These are phyloP conservation scores for Macrosteles quadrilineatus DNA, from an alignment of 1,140 invertebrate genomes.

Conservation along the genomic window DNA sequence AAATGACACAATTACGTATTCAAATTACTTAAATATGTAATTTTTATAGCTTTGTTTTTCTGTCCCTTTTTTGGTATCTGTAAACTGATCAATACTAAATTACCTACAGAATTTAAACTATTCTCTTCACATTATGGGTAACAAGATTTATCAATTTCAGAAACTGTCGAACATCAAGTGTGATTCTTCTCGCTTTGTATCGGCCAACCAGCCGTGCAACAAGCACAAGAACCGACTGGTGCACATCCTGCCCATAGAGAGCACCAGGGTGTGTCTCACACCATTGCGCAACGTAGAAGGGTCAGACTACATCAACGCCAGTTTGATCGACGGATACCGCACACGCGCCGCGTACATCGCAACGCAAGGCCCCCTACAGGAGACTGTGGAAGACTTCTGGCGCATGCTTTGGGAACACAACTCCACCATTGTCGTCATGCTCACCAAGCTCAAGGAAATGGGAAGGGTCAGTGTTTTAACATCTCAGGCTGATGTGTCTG, in stretches of 20 bases:
- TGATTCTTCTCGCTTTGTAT: slow-evolving; percentile 91
- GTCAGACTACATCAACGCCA: slow-evolving; percentile 99
- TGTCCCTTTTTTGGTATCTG: no score
- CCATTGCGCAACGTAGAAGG: slow-evolving; percentile 91
- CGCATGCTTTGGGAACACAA: slow-evolving; percentile 99
- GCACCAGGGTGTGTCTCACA: slow-evolving; percentile 90
- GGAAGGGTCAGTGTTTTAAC: slow-evolving; percentile 73
- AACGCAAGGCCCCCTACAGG: slow-evolving; percentile 93
- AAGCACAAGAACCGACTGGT: slow-evolving; percentile 96
- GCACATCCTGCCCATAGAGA: slow-evolving; percentile 97
- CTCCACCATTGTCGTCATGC: slow-evolving; percentile 98
- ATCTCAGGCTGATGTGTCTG: no score
- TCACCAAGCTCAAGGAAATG: slow-evolving; percentile 97
- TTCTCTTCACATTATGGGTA: no score
- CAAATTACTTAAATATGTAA: no score
- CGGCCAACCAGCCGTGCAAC: slow-evolving; percentile 94
- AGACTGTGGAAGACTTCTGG: slow-evolving; percentile 99
- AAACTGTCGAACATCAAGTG: slow-evolving; percentile 94
- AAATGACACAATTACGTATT: no score
- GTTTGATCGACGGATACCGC: slow-evolving; percentile 93
- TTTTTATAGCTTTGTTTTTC: no score
- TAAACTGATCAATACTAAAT: no score
- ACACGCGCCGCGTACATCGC: slow-evolving; percentile 96
- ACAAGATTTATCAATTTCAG: no score
- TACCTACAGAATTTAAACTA: no score